A percentile compares a stretch with the other conserved stretches of the same genome.
phyloP scores from a whole-genome alignment of 2,113 vertebrate genomes.

The Carlito syrichta region DNA sequence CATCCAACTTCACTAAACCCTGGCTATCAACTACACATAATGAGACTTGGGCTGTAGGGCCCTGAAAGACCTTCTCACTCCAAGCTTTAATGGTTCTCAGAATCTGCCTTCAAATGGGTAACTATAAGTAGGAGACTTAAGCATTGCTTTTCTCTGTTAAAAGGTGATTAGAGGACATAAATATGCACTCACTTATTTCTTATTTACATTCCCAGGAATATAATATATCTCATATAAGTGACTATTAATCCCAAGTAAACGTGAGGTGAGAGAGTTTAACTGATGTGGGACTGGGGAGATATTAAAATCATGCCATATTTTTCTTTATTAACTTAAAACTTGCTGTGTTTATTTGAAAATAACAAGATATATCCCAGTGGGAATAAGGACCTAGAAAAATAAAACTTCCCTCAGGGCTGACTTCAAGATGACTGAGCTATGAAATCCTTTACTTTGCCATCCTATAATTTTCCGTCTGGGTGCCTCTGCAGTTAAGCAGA shows the following conservation, averaged over 20 bases:
- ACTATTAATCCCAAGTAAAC: background rate
- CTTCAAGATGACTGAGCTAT: background rate
- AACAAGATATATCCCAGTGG: background rate
- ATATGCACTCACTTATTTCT: background rate
- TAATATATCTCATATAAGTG: background rate
- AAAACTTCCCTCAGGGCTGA: too few relatives aligned
- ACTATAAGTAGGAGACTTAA: background rate
- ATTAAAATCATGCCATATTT: background rate
- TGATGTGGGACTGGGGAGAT: rapidly evolving
- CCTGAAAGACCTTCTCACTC: background rate
- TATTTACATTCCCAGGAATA: background rate
- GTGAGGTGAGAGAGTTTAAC: background rate
- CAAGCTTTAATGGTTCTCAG: background rate
- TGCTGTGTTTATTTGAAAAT: background rate
- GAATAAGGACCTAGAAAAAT: background rate
- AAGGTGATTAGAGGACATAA: background rate
- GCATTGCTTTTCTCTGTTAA: background rate
- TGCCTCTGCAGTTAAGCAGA: background rate
- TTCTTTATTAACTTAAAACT: background rate
- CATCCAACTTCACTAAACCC: background rate
- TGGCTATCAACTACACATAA: background rate
- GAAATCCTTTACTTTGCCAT: background rate
- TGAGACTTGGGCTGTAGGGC: too few relatives aligned
- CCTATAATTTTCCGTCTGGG: background rate
- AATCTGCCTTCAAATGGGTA: background rate